Base-by-base conservation (phyloP, 2,888 invertebrate species). In the Caenorhabditis japonica region DNA sequence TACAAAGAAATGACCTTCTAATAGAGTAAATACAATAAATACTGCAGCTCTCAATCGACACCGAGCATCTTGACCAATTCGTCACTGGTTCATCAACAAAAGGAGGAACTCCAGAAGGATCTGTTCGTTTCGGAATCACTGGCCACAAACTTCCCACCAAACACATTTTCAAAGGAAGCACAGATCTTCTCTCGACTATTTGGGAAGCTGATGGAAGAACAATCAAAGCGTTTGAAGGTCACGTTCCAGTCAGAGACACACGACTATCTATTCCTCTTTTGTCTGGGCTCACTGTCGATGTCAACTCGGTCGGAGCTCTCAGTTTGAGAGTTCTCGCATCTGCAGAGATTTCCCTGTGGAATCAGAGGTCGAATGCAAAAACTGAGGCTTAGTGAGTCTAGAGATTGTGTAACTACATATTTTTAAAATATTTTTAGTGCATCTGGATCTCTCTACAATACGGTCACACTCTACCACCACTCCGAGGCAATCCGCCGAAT, bases 131-230 rank as follows among this genome's bases (percentile, higher is more conserved):
- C 15, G 72, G 74, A 56, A 33, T 79, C 10, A 41, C 74, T 8
- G 75, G 70, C 1, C 79, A 79, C 52, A 61, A 72, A 23, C 52
- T 79, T 0, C 77, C 79, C 10, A 25, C 33, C 10, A 23, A 55
- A 3, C 60, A 60, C 41, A 46, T 73, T 33, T 75, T 77, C 55
- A 59, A 75, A 25, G 71, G 66, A 27, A 66, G 51, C 23, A 64
- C 66, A 0, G 74, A 64, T n/a, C 52, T 79, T 15, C 58, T 77
- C 10, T 62, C 74, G 10, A 69, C 71, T 7, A 76, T 76, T 2
- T 78, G 75, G 77, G 61, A 66, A n/a, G 82, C 80, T 8, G 77
- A 79, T 47, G 82, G 82, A 8, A 66, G 77, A 52, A 77, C 73
- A 0, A 51, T 77, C 27, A 74, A 79, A 17, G 75, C 53, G 1